Conservation (phyloP, 53 echinoderm and acorn worm genomes). For the Holothuria scabra region DNA sequence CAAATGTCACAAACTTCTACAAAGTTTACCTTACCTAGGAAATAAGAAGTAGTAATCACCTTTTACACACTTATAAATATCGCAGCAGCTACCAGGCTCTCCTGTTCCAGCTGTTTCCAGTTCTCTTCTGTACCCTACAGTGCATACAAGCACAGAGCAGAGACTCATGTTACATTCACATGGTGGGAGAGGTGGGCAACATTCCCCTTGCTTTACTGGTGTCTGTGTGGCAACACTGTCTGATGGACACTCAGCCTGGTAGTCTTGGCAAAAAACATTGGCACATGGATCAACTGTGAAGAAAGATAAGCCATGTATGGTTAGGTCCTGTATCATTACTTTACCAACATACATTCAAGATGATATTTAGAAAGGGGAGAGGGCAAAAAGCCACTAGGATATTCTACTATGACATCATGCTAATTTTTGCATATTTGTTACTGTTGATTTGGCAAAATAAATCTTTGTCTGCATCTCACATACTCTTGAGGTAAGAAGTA, state of each 20-base stretch:
- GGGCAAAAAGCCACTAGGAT: too few species aligned
- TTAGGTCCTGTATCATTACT: too few species aligned
- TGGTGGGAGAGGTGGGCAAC: slow-evolving; percentile 82
- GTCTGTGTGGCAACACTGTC: slow-evolving; percentile 62
- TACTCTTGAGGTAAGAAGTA: too few species aligned
- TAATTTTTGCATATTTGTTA: too few species aligned
- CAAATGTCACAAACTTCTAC: too few species aligned
- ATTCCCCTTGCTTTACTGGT: slow-evolving; percentile 69
- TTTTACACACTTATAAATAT: slow-evolving; percentile 77
- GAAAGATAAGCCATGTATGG: slow-evolving; percentile 59
- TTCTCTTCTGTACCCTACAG: slow-evolving; percentile 77
- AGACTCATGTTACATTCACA: slow-evolving; percentile 81
- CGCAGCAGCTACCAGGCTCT: slow-evolving; percentile 89
- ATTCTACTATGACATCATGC: too few species aligned
- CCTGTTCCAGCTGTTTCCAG: slow-evolving; percentile 63
- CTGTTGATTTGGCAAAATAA: too few species aligned
- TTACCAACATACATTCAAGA: too few species aligned
- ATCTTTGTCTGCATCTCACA: too few species aligned
- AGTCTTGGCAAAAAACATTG: slow-evolving; percentile 26
- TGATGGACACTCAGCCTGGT: slow-evolving; percentile 72
- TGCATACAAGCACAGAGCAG: slow-evolving; percentile 80
- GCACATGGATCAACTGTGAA: slow-evolving; percentile 12
- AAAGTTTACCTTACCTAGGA: too few species aligned
- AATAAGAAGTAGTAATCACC: not conserved
- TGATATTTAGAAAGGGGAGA: too few species aligned